Base-by-base conservation (phyloP, 2,888 invertebrate genomes). In the Sarcophaga rosellei region DNA sequence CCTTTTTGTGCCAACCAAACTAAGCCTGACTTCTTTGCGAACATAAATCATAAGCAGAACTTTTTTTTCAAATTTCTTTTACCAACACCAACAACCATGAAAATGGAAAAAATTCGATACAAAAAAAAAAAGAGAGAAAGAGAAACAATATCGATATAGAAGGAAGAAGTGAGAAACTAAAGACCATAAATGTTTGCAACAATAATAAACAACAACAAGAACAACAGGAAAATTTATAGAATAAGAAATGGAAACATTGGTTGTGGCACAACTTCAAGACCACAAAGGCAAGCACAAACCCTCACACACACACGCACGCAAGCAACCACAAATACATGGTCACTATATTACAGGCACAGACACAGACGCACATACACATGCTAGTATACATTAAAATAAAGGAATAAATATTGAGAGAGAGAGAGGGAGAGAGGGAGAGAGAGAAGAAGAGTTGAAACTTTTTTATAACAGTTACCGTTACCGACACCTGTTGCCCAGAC, bases 401-500 rank as follows among this genome's bases (percentile, higher is more conserved):
- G 53, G 57, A 23, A 83, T 61, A 75, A 68, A 59, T n/a, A 65
- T 25, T 35, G 8, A 35, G 35, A 8, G 35, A 35, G 1, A 1
- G 35, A 6, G 35, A 35, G 35, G 1, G 35, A 6, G 2, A 2
- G 35, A 35, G 35, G 2, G 35, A 35, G 35, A 6, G 6, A 17
- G 15, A n/a, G 23, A 57, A 61, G 62, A 62, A 73, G 57, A 65
- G 57, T 74, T 78, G 73, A 23, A 84, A 84, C 68, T 78, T 23
- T 73, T 61, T 59, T 73, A 21, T 15, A 59, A 15, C 21, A 63
- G 53, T 53, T 44, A 57, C 63, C 76, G 76, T 76, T 82, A 76
- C 47, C 84, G 70, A 75, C 84, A 84, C 84, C 84, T 84, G 84
- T 84, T 84, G 84, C 84, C 84, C 69, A 47, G 53, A 66, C 69